A percentile compares a stretch with the other conserved stretches of the same genome.
These are phyloP conservation scores for Drymodes brunneopygia DNA, from an alignment of 2,113 vertebrate genomes.

Conservation along the genomic window DNA sequence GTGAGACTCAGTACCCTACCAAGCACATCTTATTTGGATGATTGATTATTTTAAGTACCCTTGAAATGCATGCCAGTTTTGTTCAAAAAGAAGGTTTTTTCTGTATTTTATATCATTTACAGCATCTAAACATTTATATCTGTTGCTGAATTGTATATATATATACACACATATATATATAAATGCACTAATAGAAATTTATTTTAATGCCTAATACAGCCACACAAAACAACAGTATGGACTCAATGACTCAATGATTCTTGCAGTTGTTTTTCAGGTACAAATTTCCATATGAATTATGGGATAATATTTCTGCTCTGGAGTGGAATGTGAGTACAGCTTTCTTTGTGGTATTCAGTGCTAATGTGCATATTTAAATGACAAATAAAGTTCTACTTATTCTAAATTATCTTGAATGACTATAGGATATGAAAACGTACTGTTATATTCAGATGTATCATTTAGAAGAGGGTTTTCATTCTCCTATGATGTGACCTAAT, in stretches of 20 bases:
- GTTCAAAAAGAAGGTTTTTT: not conserved
- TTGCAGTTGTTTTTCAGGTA: not conserved
- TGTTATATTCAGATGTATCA: slow-evolving; percentile 8
- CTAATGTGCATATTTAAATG: slow-evolving; percentile 50
- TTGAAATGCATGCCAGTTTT: not conserved
- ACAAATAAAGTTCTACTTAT: slow-evolving; percentile 48
- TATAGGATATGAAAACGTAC: not conserved
- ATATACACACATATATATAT: not conserved
- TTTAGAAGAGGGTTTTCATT: slow-evolving; percentile 32
- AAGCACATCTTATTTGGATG: not conserved
- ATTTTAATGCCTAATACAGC: not conserved
- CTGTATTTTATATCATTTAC: not conserved
- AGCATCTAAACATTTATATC: not conserved
- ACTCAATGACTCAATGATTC: not conserved
- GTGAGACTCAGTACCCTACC: not conserved
- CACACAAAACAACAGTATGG: not conserved
- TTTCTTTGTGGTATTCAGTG: slow-evolving; percentile 1
- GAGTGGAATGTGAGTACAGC: not conserved
- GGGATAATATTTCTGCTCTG: slow-evolving; percentile 22
- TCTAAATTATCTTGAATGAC: slow-evolving; percentile 34
- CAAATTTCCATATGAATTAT: slow-evolving; percentile 43
- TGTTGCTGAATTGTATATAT: not conserved
- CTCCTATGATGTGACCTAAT: slow-evolving; percentile 55
- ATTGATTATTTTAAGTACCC: not conserved
- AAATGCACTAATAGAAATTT: not conserved